Percentiles rank a stretch among this genome's conserved stretches.
These are phyloP conservation scores for Dicranocentrus wangi DNA, from an alignment of 2,888 invertebrate species.

Conservation along the genomic window DNA sequence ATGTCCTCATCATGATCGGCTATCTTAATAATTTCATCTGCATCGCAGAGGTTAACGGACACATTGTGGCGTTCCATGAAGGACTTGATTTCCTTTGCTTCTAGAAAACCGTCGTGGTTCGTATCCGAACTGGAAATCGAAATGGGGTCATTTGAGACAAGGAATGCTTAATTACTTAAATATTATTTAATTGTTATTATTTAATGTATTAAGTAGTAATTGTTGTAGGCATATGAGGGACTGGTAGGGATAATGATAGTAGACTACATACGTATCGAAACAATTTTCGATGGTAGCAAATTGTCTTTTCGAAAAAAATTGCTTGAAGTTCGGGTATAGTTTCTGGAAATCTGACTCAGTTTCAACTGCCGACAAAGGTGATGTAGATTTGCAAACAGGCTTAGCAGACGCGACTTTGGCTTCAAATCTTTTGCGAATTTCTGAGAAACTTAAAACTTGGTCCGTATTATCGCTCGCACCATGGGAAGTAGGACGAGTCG, in stretches of 20 bases:
- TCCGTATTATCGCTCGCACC: too few relatives aligned
- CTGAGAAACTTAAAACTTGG: background rate
- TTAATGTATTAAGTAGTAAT: too few relatives aligned
- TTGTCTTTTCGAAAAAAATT: conserved; percentile 21
- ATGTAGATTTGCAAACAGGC: background rate
- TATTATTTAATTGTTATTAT: too few relatives aligned
- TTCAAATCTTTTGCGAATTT: conserved; percentile 34
- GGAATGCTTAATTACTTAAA: too few relatives aligned
- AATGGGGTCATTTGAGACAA: too few relatives aligned
- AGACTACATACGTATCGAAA: conserved; percentile 18
- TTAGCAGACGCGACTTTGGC: background rate
- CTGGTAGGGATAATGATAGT: too few relatives aligned
- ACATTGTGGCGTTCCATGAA: conserved; percentile 26
- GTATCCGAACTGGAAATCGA: conserved; percentile 17
- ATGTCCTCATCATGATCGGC: conserved; percentile 36
- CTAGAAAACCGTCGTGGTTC: conserved; percentile 34
- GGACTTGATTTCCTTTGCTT: conserved; percentile 35
- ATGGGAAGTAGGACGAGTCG: background rate
- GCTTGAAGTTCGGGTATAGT: conserved; percentile 25
- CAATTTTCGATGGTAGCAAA: conserved; percentile 31
- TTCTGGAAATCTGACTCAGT: conserved; percentile 43
- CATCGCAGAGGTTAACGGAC: conserved; percentile 34
- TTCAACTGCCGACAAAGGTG: background rate
- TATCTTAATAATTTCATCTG: conserved; percentile 21
- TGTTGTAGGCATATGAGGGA: background rate